These are phyloP conservation scores for Scomber colias DNA, from an alignment of 2,113 vertebrate species.

Conservation along the genomic window DNA sequence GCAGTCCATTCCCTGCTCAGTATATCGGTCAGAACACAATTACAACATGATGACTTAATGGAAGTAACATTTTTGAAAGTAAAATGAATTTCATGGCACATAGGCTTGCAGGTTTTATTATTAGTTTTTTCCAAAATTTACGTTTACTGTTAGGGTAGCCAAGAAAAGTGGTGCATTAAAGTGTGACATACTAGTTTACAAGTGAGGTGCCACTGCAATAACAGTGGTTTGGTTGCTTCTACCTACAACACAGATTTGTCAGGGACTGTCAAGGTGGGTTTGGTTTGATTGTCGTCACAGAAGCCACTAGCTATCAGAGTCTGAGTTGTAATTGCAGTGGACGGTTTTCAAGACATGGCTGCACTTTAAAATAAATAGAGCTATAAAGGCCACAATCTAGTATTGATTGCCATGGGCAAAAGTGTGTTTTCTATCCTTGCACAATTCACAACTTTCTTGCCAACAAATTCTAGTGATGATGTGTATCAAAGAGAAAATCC, in stretches of 20 bases:
- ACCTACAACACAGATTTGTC: not conserved
- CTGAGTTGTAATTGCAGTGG: conserved; percentile 14
- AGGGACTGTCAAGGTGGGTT: conserved; percentile 12
- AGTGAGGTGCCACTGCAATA: no score
- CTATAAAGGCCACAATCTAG: conserved; percentile 10
- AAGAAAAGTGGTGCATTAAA: no score
- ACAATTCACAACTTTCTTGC: not conserved
- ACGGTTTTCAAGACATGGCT: not conserved
- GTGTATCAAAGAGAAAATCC: not conserved
- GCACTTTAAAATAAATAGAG: conserved; percentile 23
- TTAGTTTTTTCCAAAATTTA: no score
- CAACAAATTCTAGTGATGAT: not conserved
- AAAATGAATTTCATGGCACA: no score
- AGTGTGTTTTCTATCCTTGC: not conserved
- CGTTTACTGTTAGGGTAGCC: no score
- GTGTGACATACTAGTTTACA: no score
- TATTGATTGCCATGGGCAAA: not conserved
- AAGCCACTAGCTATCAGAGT: not conserved
- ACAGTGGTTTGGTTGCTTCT: no score
- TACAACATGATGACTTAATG: no score
- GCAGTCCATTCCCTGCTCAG: no score
- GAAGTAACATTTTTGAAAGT: no score
- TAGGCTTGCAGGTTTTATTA: no score
- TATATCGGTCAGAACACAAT: no score
- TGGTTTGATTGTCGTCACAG: conserved; percentile 34